Conservation (phyloP, 2,888 invertebrate species). For the Unio delphinus region DNA sequence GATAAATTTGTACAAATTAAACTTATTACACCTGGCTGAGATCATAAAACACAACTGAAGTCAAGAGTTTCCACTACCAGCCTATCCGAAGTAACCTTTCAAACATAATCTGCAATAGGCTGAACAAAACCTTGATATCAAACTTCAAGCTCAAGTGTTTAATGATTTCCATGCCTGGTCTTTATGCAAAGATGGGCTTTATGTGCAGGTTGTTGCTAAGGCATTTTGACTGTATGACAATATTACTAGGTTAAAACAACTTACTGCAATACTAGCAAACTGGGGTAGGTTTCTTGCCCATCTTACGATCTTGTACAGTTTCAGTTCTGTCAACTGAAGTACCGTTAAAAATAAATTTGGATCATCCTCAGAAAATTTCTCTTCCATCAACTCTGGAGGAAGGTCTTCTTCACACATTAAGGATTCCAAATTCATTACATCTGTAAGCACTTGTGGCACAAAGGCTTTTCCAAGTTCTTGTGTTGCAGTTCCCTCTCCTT, state of each 20-base stretch:
- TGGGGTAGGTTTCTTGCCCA: slow-evolving; percentile 98
- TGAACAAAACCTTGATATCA: no score
- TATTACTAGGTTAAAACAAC: slow-evolving; percentile 45
- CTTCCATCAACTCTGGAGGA: slow-evolving; percentile 45
- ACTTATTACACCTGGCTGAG: no score
- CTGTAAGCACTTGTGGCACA: slow-evolving; percentile 62
- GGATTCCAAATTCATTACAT: slow-evolving; percentile 67
- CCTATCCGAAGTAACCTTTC: no score
- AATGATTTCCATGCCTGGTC: no score
- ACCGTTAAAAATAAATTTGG: slow-evolving; percentile 59
- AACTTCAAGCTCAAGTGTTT: no score
- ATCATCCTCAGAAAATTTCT: slow-evolving; percentile 49
- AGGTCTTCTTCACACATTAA: slow-evolving; percentile 64
- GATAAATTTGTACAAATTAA: no score
- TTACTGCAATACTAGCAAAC: slow-evolving; percentile 94
- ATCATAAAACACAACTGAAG: no score
- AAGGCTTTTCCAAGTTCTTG: slow-evolving; percentile 23
- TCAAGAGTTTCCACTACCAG: no score
- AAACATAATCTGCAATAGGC: no score
- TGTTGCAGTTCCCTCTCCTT: slow-evolving; percentile 11
- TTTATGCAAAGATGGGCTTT: no score
- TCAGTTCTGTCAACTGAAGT: slow-evolving; percentile 83
- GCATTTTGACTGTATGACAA: no score
- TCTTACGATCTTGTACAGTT: slow-evolving; percentile 96
- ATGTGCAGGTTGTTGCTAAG: no score